Conservation (phyloP, 2,888 invertebrate genomes). For the Syritta pipiens region DNA sequence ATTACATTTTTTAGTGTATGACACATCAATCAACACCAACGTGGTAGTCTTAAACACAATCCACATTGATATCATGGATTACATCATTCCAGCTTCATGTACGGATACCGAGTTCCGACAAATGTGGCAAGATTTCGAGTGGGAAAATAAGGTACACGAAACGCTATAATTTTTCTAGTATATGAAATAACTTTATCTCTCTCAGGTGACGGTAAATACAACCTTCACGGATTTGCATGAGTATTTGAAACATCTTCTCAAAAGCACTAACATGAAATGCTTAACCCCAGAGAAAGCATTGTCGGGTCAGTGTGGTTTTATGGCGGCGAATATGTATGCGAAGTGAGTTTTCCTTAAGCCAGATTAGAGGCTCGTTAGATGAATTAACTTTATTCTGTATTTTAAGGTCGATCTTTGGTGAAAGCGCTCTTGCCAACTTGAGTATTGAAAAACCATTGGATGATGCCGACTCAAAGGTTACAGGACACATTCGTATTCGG, state of each 20-base stretch:
- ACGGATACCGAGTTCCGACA: constrained; percentile 97
- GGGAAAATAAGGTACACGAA: constrained; percentile 95
- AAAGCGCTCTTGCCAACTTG: constrained; percentile 98
- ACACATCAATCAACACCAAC: constrained; percentile 88
- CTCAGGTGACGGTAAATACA: constrained; percentile 89
- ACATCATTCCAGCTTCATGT: constrained; percentile 96
- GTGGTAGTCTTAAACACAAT: constrained; percentile 99
- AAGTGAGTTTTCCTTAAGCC: constrained; percentile 76
- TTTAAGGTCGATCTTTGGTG: constrained; percentile 93
- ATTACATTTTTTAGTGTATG: constrained; percentile 87
- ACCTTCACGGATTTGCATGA: constrained; percentile 94
- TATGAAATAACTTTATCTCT: not conserved
- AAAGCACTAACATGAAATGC: constrained; percentile 99
- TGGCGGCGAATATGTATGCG: constrained; percentile 99
- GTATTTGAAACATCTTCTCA: constrained; percentile 94
- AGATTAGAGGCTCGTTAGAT: not conserved
- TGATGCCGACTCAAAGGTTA: constrained; percentile 92
- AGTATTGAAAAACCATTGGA: constrained; percentile 97
- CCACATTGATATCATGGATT: constrained; percentile 99
- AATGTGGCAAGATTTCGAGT: constrained; percentile 99
- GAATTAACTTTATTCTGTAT: not conserved
- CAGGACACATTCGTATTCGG: constrained; percentile 97
- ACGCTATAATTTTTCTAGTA: not conserved
- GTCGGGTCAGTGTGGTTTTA: constrained; percentile 98
- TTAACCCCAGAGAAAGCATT: constrained; percentile 98